A percentile compares a stretch with the other conserved stretches of the same genome.
Conservation (phyloP, 1,140 invertebrate genomes). For the Formica selysi region DNA sequence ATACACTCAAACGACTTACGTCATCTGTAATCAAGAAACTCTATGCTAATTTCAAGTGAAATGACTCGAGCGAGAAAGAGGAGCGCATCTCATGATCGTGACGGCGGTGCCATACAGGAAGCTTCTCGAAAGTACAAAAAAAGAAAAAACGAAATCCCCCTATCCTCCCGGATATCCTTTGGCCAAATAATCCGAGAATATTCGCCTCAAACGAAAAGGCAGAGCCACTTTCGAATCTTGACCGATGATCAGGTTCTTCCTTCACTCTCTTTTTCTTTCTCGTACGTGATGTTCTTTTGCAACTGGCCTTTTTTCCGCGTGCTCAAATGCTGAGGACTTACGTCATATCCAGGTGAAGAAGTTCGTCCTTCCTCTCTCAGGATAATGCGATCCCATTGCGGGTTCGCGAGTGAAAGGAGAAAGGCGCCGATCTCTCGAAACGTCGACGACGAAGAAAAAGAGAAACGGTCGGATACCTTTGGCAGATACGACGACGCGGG, state of each 20-base stretch:
- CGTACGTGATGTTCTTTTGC: conserved; percentile 61
- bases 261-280: conserved; percentile 30
- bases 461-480: conserved; percentile 54
- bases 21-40: conserved; percentile 51
- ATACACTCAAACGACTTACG: conserved; percentile 6
- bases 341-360: conserved; percentile 77
- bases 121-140: background rate
- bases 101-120: background rate
- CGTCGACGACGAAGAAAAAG: conserved; percentile 38
- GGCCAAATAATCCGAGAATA: conserved; percentile 24
- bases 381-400: conserved; percentile 46
- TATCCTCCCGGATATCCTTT: conserved; percentile 25
- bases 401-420: conserved; percentile 83
- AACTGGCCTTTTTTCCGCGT: conserved; percentile 44
- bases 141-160: background rate
- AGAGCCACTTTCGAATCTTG: conserved; percentile 81
- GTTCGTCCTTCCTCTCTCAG: conserved; percentile 52
- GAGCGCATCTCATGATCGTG: background rate
- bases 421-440: conserved; percentile 72
- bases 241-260: conserved; percentile 63
- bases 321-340: conserved; percentile 69
- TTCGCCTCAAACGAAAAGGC: conserved; percentile 1
- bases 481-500: conserved; percentile 40
- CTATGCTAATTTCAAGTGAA: conserved; percentile 37
- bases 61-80: conserved; percentile 21